These are phyloP conservation scores for Acanthis flammea DNA, from an alignment of 2,797 vertebrate species.

Conservation along the genomic window DNA sequence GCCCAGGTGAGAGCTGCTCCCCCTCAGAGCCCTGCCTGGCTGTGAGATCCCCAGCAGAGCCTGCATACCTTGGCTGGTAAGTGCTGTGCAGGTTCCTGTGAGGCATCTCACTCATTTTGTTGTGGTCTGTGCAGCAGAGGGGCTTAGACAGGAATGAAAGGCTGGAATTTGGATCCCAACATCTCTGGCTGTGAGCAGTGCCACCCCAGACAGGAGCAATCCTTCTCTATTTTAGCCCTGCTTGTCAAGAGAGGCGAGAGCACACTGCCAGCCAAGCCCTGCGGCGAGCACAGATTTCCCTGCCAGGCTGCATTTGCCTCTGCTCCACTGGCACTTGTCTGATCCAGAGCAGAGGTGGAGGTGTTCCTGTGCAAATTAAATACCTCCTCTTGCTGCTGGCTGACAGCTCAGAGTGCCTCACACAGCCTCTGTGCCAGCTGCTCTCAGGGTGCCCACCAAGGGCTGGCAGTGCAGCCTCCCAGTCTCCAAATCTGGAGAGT, in stretches of 20 bases:
- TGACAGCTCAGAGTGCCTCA: neutral
- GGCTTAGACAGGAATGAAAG: neutral
- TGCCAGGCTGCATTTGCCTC: constrained; percentile 3
- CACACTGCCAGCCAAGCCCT: neutral
- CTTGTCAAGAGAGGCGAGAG: rapidly evolving
- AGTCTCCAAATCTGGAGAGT: neutral
- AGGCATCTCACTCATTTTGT: neutral
- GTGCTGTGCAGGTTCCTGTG: rapidly evolving
- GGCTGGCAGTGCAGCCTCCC: neutral
- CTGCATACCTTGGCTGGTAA: no score
- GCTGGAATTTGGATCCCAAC: neutral
- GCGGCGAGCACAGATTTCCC: neutral
- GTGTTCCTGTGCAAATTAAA: neutral
- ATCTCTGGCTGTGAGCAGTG: neutral
- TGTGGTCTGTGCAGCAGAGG: neutral
- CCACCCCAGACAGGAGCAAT: neutral
- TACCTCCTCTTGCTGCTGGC: rapidly evolving
- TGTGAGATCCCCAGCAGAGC: neutral
- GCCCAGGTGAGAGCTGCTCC: neutral
- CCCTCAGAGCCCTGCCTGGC: neutral
- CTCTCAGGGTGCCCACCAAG: neutral
- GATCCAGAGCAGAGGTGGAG: neutral
- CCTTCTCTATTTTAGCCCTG: neutral
- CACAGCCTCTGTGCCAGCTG: neutral
- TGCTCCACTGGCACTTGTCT: neutral